phyloP scores from a whole-genome alignment of 2,888 invertebrate species.

The Leucophenga maculata region DNA sequence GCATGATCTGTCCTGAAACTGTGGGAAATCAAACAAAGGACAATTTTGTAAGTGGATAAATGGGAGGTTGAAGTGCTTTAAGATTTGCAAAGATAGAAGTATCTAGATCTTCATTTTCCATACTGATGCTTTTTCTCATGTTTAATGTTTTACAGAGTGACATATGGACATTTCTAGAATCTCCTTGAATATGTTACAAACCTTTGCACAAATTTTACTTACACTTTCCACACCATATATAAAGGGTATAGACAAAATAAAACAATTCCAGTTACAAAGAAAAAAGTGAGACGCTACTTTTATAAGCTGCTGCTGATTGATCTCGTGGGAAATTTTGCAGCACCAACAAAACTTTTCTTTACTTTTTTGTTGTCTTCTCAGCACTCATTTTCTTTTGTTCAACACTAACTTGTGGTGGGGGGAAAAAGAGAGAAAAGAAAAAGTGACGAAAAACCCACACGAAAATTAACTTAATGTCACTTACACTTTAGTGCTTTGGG shows the following conservation, averaged over 20 bases:
- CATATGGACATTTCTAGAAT: no score
- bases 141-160: no score
- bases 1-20: no score
- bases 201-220: neutral
- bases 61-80: no score
- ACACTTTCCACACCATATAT: constrained; percentile 17
- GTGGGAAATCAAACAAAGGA: no score
- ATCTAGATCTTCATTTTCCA: no score
- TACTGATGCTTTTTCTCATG: no score
- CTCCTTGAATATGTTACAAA: no score
- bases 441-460: constrained; percentile 41
- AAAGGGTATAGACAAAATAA: constrained; percentile 27
- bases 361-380: constrained; percentile 31
- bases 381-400: constrained; percentile 43
- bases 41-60: no score
- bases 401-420: constrained; percentile 21
- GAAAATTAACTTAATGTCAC: constrained; percentile 70
- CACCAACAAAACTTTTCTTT: constrained; percentile 43
- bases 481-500: constrained; percentile 70
- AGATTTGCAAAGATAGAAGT: no score
- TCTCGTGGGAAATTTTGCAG: constrained; percentile 68
- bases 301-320: constrained; percentile 56
- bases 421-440: neutral
- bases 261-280: neutral
- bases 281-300: neutral